Conservation (phyloP, 1,140 invertebrate genomes). For the Paralvinella palmiformis region DNA sequence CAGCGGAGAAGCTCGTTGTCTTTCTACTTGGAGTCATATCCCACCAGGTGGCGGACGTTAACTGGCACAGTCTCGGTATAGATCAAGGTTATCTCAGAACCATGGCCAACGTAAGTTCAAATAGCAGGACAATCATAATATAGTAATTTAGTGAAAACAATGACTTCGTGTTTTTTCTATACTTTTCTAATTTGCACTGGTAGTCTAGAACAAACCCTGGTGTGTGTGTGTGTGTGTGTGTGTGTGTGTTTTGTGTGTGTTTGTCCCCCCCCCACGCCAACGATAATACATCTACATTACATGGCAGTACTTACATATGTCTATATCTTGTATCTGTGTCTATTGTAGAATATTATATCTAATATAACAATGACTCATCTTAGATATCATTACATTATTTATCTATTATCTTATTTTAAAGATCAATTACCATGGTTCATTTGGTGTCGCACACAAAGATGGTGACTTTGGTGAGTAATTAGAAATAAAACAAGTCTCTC, state of each 20-base stretch:
- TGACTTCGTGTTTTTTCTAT: too few relatives aligned
- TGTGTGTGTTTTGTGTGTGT: constrained; percentile 3
- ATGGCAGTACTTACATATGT: not conserved
- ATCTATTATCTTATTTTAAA: constrained; percentile 19
- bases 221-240: not conserved
- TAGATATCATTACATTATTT: not conserved
- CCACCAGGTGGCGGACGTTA: constrained; percentile 40
- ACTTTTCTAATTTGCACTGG: too few relatives aligned
- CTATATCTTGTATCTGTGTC: not conserved
- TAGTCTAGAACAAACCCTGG: too few relatives aligned
- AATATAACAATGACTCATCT: not conserved
- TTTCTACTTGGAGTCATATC: constrained; percentile 38
- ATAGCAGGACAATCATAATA: too few relatives aligned
- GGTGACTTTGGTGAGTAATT: constrained; percentile 36
- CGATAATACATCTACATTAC: not conserved
- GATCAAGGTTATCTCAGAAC: constrained; percentile 38
- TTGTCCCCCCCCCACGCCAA: not conserved
- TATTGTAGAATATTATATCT: not conserved
- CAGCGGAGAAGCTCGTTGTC: constrained; percentile 36
- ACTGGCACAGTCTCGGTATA: constrained; percentile 42
- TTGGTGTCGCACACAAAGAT: constrained; percentile 28
- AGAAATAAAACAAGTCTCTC: too few relatives aligned
- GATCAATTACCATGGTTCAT: constrained; percentile 42
- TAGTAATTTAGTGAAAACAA: too few relatives aligned
- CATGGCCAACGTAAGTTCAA: constrained; percentile 41